Base-by-base conservation (phyloP, 2,797 vertebrate species). In the Leptodactylus fallax region DNA sequence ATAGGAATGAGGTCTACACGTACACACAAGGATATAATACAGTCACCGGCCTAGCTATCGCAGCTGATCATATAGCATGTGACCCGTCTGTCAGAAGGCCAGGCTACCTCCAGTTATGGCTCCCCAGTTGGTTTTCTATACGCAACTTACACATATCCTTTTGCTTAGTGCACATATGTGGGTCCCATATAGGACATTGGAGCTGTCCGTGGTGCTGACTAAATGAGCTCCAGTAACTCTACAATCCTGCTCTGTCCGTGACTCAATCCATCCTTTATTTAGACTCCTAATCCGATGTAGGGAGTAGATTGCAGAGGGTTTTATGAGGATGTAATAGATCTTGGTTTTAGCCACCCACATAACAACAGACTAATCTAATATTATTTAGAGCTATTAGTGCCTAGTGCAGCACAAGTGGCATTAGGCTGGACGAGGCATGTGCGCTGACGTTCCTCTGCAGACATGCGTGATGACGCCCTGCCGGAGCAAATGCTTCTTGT, bases 321-420 rank as follows among this genome's bases (percentile, higher is more conserved):
- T 79, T 71, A 65, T 71, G 81, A 87, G 78, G 56, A 80, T 85
- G 77, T 74, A 85, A 83, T 76, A 80, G 81, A 80, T 85, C 87
- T 88, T 84, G 77, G 80, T 80, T 88, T 88, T 74, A 80, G 65
- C 87, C 87, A 72, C 82, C 82, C 87, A 87, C 77, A 72, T 85
- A 88, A 88, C 87, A 88, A 88, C 87, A 85, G 77, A 49, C 61
- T 85, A 88, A 85, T 88, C 72, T 88, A 83, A 87, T 88, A 79
- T 19, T 80, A 67, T 78, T 85, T 80, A 72, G 47, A 36, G 82
- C 77, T 80, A 85, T 88, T 88, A 85, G 82, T 23, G 69, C 81
- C 83, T 85, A 61, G 63, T 23, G 49, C 65, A 72, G 58, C 76
- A 85, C 77, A 85, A 80, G 63, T 81, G 72, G 61, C 36, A 51